Evolutionary conservation across 2,113 vertebrate genomes (phyloP).

Genomic region (Symphodus melops): DNA sequence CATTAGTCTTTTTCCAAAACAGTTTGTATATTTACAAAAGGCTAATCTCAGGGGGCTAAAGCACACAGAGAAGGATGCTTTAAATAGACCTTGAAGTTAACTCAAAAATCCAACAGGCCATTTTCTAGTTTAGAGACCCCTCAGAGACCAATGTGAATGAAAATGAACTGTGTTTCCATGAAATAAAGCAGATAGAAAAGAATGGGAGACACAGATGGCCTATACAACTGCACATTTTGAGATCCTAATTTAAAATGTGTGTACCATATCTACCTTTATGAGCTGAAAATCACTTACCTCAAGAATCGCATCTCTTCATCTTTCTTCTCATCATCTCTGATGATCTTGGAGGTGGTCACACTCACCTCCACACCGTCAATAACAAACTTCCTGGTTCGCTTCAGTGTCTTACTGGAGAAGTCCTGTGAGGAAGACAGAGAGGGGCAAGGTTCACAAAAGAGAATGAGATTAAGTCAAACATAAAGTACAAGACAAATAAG

Average conservation of each 20-base stretch:
- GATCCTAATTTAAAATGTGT: too few relatives aligned
- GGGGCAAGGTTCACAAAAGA: background rate
- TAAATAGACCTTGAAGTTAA: constrained; percentile 49
- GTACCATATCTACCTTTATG: too few relatives aligned
- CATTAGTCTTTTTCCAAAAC: constrained; percentile 36
- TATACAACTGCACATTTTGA: too few relatives aligned
- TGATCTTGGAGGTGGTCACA: constrained; percentile 97
- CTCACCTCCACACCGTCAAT: constrained; percentile 96
- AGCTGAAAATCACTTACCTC: constrained; percentile 82
- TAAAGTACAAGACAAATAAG: background rate
- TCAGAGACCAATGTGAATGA: background rate
- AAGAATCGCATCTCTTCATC: constrained; percentile 98
- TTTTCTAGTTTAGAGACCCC: background rate
- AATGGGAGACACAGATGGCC: too few relatives aligned
- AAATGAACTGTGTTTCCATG: constrained; percentile 5
- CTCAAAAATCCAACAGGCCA: constrained; percentile 18
- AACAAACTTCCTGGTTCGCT: constrained; percentile 93
- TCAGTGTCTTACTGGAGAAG: constrained; percentile 91
- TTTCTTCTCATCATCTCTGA: constrained; percentile 96
- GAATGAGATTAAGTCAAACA: background rate
- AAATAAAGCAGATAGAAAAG: background rate
- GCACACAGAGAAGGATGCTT: constrained; percentile 11
- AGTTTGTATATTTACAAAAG: constrained; percentile 13
- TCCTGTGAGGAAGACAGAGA: constrained; percentile 75
- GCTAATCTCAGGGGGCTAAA: constrained; percentile 12